These are phyloP conservation scores for Imbricaverruca yamaguchii DNA, from an alignment of 2,888 invertebrate genomes.

Conservation along the genomic window DNA sequence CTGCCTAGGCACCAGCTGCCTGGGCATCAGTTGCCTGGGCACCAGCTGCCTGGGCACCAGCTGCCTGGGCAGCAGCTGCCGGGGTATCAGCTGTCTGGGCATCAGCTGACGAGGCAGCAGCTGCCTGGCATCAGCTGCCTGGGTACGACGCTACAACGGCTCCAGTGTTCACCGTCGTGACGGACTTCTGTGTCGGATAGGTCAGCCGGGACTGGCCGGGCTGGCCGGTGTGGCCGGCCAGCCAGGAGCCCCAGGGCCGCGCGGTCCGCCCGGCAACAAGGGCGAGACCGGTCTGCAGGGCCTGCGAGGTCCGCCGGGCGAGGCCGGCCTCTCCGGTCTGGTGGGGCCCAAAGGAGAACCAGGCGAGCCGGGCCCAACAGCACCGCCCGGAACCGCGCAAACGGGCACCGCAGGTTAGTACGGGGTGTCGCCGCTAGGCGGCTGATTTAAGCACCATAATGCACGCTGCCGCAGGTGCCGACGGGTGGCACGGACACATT, in stretches of 20 bases:
- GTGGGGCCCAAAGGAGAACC: slow-evolving; percentile 53
- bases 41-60: too few relatives aligned
- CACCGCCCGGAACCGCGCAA: slow-evolving; percentile 41
- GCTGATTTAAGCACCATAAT: too few relatives aligned
- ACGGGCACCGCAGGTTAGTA: slow-evolving; percentile 23
- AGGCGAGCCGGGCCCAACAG: slow-evolving; percentile 54
- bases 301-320: slow-evolving; percentile 56
- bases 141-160: too few relatives aligned
- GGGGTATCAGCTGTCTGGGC: too few relatives aligned
- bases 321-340: slow-evolving; percentile 47
- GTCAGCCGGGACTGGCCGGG: slow-evolving; percentile 46
- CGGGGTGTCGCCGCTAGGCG: not conserved
- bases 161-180: too few relatives aligned
- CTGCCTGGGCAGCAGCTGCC: too few relatives aligned
- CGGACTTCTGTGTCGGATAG: slow-evolving; percentile 17
- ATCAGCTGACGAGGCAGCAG: too few relatives aligned
- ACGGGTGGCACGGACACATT: too few relatives aligned
- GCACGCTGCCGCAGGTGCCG: too few relatives aligned
- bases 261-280: slow-evolving; percentile 51
- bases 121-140: too few relatives aligned
- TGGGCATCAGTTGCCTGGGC: too few relatives aligned
- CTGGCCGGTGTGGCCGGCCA: slow-evolving; percentile 63
- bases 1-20: too few relatives aligned
- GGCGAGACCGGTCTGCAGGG: slow-evolving; percentile 78
- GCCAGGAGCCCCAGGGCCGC: slow-evolving; percentile 42